Percentiles rank a stretch among this genome's conserved stretches.
phyloP scores from a whole-genome alignment of 2,113 vertebrate genomes.

The Copsychus sechellarum region DNA sequence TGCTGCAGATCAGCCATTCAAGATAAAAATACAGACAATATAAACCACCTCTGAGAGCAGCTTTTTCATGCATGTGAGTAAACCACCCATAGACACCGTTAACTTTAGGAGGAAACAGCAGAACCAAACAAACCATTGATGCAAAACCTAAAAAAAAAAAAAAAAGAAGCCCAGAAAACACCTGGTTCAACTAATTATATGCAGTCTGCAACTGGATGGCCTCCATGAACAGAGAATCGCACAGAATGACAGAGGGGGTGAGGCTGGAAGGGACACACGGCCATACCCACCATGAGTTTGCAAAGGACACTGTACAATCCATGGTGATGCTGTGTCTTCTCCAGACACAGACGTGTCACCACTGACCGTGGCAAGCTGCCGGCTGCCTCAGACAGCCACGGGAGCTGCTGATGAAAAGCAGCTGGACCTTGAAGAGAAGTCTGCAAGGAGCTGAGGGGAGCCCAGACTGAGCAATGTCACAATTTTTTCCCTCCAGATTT shows the following conservation, averaged over 20 bases:
- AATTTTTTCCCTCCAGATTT: background rate
- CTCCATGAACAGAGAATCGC: fast-evolving
- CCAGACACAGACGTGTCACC: background rate
- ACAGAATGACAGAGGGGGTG: background rate
- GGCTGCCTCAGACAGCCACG: background rate
- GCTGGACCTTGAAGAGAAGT: background rate
- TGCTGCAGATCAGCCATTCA: background rate
- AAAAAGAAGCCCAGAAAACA: background rate
- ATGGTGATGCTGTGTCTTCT: fast-evolving
- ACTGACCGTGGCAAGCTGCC: fast-evolving
- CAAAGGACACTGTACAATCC: background rate
- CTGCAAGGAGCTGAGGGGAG: background rate
- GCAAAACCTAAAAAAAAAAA: background rate
- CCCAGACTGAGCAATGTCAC: background rate
- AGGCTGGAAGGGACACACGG: too few relatives aligned
- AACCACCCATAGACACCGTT: background rate
- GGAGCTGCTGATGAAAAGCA: background rate
- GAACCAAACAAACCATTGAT: background rate
- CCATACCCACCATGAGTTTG: background rate
- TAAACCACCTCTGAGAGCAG: background rate
- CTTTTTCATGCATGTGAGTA: background rate
- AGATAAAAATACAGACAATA: background rate
- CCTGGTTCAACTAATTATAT: background rate
- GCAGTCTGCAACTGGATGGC: background rate
- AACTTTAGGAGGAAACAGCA: background rate